phyloP scores from a whole-genome alignment of 2,797 vertebrate species.

The Betta splendens region DNA sequence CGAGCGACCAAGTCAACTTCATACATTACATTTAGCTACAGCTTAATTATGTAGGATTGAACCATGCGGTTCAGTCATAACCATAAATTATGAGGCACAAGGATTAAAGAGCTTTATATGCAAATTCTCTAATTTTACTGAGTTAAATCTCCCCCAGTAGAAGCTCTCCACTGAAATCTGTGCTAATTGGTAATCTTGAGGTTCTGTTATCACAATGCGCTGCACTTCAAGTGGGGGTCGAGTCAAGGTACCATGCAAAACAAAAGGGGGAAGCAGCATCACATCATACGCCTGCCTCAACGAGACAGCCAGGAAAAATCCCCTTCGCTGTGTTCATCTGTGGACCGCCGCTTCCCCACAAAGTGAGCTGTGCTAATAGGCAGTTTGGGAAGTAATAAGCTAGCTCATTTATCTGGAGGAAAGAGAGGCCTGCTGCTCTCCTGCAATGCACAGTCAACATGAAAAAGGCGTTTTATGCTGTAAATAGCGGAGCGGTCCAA shows the following conservation, averaged over 20 bases:
- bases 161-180: constrained; percentile 2
- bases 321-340: constrained; percentile 51
- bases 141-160: background rate
- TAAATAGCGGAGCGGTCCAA: constrained; percentile 20
- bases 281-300: constrained; percentile 39
- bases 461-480: constrained; percentile 31
- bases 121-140: constrained; percentile 5
- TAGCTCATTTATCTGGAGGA: constrained; percentile 72
- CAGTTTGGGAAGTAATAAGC: constrained; percentile 76
- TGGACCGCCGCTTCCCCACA: constrained; percentile 62
- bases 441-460: constrained; percentile 63
- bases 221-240: constrained; percentile 2
- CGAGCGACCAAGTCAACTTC: constrained; percentile 16
- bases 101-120: constrained; percentile 18
- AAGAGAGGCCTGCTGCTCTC: constrained; percentile 69
- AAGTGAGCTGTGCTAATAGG: constrained; percentile 74
- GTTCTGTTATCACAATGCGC: constrained; percentile 19
- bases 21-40: constrained; percentile 18
- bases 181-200: constrained; percentile 22
- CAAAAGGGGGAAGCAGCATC: constrained; percentile 26
- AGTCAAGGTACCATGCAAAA: constrained; percentile 15
- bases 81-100: background rate
- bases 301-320: constrained; percentile 46
- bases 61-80: constrained; percentile 8
- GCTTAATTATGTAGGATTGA: constrained; percentile 19